Base-by-base conservation (phyloP, 2,888 invertebrate genomes). In the Leptogaster cylindrica region DNA sequence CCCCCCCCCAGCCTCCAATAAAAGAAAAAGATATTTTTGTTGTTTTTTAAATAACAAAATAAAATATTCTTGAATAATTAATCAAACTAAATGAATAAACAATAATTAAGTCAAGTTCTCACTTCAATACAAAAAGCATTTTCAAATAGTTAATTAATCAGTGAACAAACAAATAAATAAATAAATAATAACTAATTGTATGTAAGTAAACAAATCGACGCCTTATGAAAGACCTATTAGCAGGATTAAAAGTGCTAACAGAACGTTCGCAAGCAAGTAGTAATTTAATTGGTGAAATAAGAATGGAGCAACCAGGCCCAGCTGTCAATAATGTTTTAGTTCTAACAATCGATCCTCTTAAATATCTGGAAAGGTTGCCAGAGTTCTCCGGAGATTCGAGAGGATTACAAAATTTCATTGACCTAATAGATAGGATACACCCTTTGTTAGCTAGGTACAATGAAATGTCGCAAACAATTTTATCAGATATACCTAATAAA, bases 351-450 rank as follows among this genome's bases (percentile, higher is more conserved):
- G 50, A 50, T 25, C 50, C 25, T 23, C 27, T 63, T n/a, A 63
- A 63, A 46, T 46, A 63, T 46, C 10, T 63, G 16, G 25, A 16
- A 12, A 20, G 28, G 20, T 14, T 63, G 12, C 44, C 41, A 14
- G 63, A 63, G 16, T 63, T 44, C 27, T 44, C 41, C 8, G 46
- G 63, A 10, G 63, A 46, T 28, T 63, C 18, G 10, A 27, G 31
- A 25, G 46, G 46, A 6, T 27, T 46, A 4, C 46, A 46, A 41
- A 46, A 63, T 44, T 63, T 63, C 8, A 44, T 63, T 12, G 44
- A 46, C 27, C 25, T 63, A 46, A 33, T 65, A 10, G 23, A 65
- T n/a, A 65, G 25, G 50, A 50, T 51, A 50, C 65, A 65, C 25
- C 51, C 65, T 2, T 18, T 65, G 20, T 50, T 65, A 51, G 39